Evolutionary conservation across 2,888 invertebrate genomes (phyloP).

Genomic region (Scaptomyza parva): DNA sequence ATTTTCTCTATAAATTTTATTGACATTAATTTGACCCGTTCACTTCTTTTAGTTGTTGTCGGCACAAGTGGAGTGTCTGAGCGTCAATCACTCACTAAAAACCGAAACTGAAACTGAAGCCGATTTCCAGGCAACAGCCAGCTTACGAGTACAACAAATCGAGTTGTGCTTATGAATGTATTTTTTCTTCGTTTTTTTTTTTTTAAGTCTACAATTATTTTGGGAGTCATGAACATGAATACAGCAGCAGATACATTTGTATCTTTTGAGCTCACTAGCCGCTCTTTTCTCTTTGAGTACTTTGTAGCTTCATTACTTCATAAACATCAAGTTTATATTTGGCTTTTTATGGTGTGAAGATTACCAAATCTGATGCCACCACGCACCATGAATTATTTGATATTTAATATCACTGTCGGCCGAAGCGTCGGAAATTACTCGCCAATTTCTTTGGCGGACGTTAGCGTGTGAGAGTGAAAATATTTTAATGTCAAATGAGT

Average conservation of each 20-base stretch:
- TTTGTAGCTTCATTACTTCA: slow-evolving; percentile 61
- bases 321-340: slow-evolving; percentile 38
- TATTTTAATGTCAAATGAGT: slow-evolving; percentile 17
- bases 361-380: slow-evolving; percentile 59
- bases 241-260: slow-evolving; percentile 30
- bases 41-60: slow-evolving; percentile 25
- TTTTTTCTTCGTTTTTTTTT: slow-evolving; percentile 31
- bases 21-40: not conserved
- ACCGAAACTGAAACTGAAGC: slow-evolving; percentile 40
- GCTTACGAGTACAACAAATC: slow-evolving; percentile 31
- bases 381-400: slow-evolving; percentile 50
- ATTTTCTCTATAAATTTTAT: slow-evolving; percentile 11
- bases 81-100: slow-evolving; percentile 76
- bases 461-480: slow-evolving; percentile 13
- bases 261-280: slow-evolving; percentile 6
- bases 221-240: slow-evolving; percentile 32
- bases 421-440: slow-evolving; percentile 13
- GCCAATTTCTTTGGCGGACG: not conserved
- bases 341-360: slow-evolving; percentile 38
- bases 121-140: slow-evolving; percentile 42
- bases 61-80: slow-evolving; percentile 65
- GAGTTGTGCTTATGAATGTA: slow-evolving; percentile 1
- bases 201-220: slow-evolving; percentile 54
- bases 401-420: slow-evolving; percentile 50
- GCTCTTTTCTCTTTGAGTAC: slow-evolving; percentile 25